phyloP scores from a whole-genome alignment of 2,888 invertebrate genomes.

The Adineta ricciae region DNA sequence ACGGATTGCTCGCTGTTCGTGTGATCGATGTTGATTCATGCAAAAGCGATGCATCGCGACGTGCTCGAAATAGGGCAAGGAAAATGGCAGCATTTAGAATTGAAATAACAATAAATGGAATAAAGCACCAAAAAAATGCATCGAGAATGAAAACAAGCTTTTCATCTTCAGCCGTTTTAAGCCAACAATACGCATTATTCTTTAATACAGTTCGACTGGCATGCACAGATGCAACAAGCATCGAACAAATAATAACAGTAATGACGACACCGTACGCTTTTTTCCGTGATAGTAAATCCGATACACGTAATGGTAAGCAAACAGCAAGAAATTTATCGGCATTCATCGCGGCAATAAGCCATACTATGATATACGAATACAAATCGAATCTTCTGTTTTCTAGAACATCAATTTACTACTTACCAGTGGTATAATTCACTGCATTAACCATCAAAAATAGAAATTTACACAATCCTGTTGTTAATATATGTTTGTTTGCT shows the following conservation, averaged over 20 bases:
- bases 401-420: too few relatives aligned
- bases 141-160: slow-evolving; percentile 19
- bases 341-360: slow-evolving; percentile 13
- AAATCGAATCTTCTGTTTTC: too few relatives aligned
- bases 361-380: neutral
- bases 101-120: slow-evolving; percentile 13
- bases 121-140: slow-evolving; percentile 19
- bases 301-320: slow-evolving; percentile 14
- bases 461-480: slow-evolving; percentile 2
- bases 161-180: slow-evolving; percentile 1
- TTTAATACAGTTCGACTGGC: neutral
- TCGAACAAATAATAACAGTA: neutral
- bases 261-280: neutral
- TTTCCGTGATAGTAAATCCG: neutral
- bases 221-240: slow-evolving; percentile 13
- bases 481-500: neutral
- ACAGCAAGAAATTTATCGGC: slow-evolving; percentile 18
- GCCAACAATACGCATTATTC: slow-evolving; percentile 5
- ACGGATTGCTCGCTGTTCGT: neutral
- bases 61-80: neutral
- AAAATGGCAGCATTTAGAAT: slow-evolving; percentile 13
- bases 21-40: neutral
- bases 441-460: slow-evolving; percentile 19
- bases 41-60: neutral
- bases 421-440: slow-evolving; percentile 11